These are phyloP conservation scores for Blastobasis lacticolella DNA, from an alignment of 2,888 invertebrate genomes.

Conservation along the genomic window DNA sequence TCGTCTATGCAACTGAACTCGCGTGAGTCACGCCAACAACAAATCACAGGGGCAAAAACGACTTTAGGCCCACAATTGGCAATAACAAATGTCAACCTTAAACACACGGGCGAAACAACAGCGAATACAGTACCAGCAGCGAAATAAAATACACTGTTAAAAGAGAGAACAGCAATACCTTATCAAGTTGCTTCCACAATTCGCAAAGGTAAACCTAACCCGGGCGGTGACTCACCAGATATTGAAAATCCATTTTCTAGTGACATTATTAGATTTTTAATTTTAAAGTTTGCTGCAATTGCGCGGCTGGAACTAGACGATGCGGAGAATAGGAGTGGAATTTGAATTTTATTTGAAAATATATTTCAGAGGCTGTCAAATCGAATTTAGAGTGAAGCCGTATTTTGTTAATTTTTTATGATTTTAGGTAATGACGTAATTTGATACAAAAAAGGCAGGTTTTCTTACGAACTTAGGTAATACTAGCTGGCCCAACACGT, in stretches of 20 bases:
- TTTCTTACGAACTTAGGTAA: too few relatives aligned
- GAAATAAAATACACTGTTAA: too few relatives aligned
- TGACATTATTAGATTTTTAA: conserved; percentile 11
- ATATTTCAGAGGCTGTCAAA: too few relatives aligned
- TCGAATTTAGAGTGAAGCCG: too few relatives aligned
- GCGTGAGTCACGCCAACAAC: conserved; percentile 57
- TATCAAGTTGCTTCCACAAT: conserved; percentile 55
- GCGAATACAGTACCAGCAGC: too few relatives aligned
- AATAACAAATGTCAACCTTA: conserved; percentile 12
- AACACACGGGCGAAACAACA: background rate
- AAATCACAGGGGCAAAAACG: conserved; percentile 13
- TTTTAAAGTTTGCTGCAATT: conserved; percentile 1
- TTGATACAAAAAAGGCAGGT: too few relatives aligned
- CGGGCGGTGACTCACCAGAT: conserved; percentile 40
- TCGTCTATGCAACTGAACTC: conserved; percentile 49
- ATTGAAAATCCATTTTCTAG: conserved; percentile 30
- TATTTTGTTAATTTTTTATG: too few relatives aligned
- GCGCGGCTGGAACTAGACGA: background rate
- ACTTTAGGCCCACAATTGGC: conserved; percentile 10
- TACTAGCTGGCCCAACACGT: too few relatives aligned
- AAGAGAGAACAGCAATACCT: conserved; percentile 21
- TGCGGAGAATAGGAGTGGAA: too few relatives aligned
- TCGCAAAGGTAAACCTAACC: conserved; percentile 45
- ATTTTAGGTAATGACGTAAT: too few relatives aligned
- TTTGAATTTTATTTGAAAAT: too few relatives aligned